Evolutionary conservation across 2,113 vertebrate genomes (phyloP), one percentile per base, ranked within the genome.

Genomic region (Sus scrofa): DNA sequence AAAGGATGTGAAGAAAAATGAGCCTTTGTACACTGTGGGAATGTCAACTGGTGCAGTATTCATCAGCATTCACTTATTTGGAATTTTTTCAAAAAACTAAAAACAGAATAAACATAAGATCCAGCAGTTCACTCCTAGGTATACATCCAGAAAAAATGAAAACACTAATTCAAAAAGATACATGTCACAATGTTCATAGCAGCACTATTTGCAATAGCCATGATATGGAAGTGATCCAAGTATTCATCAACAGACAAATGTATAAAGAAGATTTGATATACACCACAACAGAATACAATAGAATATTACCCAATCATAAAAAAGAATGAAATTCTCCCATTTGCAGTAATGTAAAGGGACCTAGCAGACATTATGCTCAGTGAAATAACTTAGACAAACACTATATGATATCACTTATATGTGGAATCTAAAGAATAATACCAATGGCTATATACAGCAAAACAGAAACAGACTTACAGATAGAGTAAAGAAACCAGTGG

Each of bases 161-260:
- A 54, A n/a, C 27, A n/a, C 32, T 77, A 77, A 77, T 52, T 77
- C 19, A 77, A 77, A 54, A 54, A 54, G 74, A 54, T n/a, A 54
- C 20, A 30, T 9, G 32, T 16, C 30, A 18, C 30, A 77, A n/a
- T 77, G 18, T 54, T 22, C 50, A 54, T 3, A 77, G 74, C 50
- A 54, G 10, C 50, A n/a, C 30, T 54, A 54, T 54, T n/a, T 77
- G 32, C 52, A 54, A 54, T 22, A 54, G 1, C 18, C 19, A 16
- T 77, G 74, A 6, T 77, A 20, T n/a, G 10, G 30, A 77, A 54
- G 74, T 6, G 54, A 32, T 44, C 10, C 18, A 13, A 19, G 10
- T 0, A 0, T 18, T 20, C 18, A 78, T n/a, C 5, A 0, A 54
- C 30, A 77, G 10, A n/a, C 10, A 30, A 78, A 54, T 54, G 50